These are phyloP conservation scores for Acleris emargana DNA, from an alignment of 2,888 invertebrate species.

Conservation along the genomic window DNA sequence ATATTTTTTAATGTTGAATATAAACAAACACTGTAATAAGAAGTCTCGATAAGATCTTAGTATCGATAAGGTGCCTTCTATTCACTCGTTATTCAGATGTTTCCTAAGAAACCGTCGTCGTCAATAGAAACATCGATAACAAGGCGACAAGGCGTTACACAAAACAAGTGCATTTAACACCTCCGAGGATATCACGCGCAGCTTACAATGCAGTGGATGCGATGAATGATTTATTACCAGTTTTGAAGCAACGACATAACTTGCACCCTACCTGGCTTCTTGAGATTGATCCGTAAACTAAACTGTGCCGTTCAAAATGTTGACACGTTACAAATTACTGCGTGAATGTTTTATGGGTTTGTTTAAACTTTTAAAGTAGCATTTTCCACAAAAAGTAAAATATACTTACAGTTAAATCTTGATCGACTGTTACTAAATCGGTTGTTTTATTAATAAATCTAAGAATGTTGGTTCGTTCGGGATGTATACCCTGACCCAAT, in stretches of 20 bases:
- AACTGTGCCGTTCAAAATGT: neutral
- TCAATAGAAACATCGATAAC: constrained; percentile 10
- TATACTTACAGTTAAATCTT: too few relatives aligned
- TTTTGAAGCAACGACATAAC: neutral
- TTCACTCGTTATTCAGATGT: neutral
- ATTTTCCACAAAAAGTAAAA: too few relatives aligned
- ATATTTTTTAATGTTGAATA: too few relatives aligned
- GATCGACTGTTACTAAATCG: too few relatives aligned
- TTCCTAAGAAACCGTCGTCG: constrained; percentile 3
- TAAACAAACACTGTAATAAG: too few relatives aligned
- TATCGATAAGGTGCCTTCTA: neutral
- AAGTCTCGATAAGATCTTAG: neutral
- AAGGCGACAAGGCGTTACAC: neutral
- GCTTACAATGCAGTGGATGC: constrained; percentile 17
- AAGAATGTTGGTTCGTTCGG: too few relatives aligned
- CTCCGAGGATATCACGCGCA: constrained; percentile 12
- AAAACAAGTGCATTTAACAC: constrained; percentile 20
- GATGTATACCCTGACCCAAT: too few relatives aligned
- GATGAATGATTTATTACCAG: constrained; percentile 19
- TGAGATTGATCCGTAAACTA: neutral
- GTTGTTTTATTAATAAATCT: too few relatives aligned
- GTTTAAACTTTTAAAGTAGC: too few relatives aligned
- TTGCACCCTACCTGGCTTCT: constrained; percentile 1
- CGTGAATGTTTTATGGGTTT: too few relatives aligned
- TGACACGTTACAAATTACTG: too few relatives aligned